Conservation (phyloP, 1,140 invertebrate genomes). For the Telenomus remus region DNA sequence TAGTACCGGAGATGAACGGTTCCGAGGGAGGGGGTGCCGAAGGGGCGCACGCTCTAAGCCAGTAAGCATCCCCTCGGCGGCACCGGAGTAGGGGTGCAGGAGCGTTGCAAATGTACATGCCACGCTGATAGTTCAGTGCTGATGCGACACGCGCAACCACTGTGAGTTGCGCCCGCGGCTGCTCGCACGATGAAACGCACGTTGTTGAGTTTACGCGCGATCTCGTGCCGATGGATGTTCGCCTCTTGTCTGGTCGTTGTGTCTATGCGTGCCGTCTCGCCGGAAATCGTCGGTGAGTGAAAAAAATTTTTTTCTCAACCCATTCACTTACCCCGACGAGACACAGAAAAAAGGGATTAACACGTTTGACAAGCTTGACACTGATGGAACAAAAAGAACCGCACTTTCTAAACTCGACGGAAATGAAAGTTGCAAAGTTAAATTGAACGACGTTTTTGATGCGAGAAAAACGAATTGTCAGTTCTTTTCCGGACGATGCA, state of each 20-base stretch:
- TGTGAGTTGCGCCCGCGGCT: conserved; percentile 34
- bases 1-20: conserved; percentile 32
- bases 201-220: conserved; percentile 42
- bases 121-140: conserved; percentile 69
- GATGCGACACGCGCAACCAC: conserved; percentile 71
- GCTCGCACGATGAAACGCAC: conserved; percentile 45
- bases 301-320: not conserved
- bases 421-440: too few species aligned
- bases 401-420: too few species aligned
- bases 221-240: conserved; percentile 52
- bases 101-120: conserved; percentile 64
- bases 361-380: too few species aligned
- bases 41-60: conserved; percentile 55
- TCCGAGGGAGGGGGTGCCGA: not conserved
- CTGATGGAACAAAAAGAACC: too few species aligned
- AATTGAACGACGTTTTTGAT: too few species aligned
- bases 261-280: conserved; percentile 45
- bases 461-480: too few species aligned
- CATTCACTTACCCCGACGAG: too few species aligned
- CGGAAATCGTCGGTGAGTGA: conserved; percentile 56
- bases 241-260: conserved; percentile 40
- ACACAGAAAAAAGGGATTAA: too few species aligned
- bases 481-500: too few species aligned
- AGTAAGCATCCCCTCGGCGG: conserved; percentile 56
- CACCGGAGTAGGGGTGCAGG: conserved; percentile 57